Evolutionary conservation across 2,113 vertebrate genomes (phyloP).

Genomic region (Chauna torquata): DNA sequence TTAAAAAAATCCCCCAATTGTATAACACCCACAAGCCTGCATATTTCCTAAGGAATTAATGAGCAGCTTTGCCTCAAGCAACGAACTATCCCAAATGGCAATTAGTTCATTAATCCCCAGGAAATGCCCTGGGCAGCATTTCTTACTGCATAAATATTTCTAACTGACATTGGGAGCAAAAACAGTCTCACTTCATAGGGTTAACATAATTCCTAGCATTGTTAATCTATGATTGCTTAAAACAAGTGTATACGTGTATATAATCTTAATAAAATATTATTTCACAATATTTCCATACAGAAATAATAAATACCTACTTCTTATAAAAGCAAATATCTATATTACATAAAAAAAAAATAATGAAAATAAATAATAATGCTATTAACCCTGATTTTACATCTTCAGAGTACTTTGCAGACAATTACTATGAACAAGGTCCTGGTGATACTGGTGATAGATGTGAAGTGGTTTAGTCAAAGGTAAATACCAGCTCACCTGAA

Average conservation of each 20-base stretch:
- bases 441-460: background rate
- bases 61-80: background rate
- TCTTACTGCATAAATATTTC: background rate
- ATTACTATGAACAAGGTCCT: background rate
- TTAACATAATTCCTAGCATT: background rate
- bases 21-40: background rate
- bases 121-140: background rate
- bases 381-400: background rate
- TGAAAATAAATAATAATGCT: background rate
- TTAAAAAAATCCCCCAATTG: background rate
- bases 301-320: background rate
- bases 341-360: background rate
- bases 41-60: background rate
- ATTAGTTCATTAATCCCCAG: conserved; percentile 3
- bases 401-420: background rate
- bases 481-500: background rate
- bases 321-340: background rate
- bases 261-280: background rate
- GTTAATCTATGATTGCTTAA: background rate
- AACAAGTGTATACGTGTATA: background rate
- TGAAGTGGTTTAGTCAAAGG: background rate
- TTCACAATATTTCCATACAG: background rate
- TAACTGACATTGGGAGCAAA: background rate
- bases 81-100: background rate
- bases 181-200: background rate